These are phyloP conservation scores for Python bivittatus DNA, from an alignment of 2,113 vertebrate genomes.

Conservation along the genomic window DNA sequence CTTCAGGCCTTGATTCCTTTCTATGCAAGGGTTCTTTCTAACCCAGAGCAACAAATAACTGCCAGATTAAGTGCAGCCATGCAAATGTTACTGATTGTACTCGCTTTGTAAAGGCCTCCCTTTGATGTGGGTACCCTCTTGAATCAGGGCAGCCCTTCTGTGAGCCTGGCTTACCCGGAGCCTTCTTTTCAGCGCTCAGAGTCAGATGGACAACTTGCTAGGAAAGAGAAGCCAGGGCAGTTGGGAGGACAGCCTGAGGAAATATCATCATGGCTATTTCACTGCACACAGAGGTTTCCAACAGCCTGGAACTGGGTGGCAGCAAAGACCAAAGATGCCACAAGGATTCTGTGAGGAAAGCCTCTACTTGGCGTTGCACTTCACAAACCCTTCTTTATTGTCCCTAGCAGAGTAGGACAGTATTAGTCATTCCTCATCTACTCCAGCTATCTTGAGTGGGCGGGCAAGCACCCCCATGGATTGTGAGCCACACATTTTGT, in stretches of 20 bases:
- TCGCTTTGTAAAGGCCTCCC: constrained; percentile 55
- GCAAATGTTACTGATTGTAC: constrained; percentile 70
- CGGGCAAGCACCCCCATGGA: neutral
- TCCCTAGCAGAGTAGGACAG: rapidly evolving
- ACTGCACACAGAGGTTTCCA: neutral
- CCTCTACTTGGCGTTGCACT: neutral
- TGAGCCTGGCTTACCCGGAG: constrained; percentile 27
- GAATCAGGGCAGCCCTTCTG: constrained; percentile 58
- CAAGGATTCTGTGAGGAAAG: neutral
- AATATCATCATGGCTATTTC: constrained; percentile 47
- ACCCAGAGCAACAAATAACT: constrained; percentile 67
- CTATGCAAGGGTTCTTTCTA: constrained; percentile 57
- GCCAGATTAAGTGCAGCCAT: constrained; percentile 64
- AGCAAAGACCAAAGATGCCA: neutral
- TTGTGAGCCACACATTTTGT: neutral
- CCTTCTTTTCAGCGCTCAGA: constrained; percentile 53
- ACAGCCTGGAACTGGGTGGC: neutral
- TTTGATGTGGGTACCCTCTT: constrained; percentile 61
- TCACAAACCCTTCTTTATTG: rapidly evolving
- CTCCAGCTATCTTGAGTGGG: neutral
- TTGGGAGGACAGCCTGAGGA: constrained; percentile 44
- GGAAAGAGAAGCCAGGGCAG: constrained; percentile 60
- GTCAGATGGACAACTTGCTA: constrained; percentile 61
- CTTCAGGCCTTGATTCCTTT: constrained; percentile 49
- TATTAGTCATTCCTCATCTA: neutral